Evolutionary conservation across 2,113 vertebrate genomes (phyloP).

Genomic region (Ammospiza nelsoni): DNA sequence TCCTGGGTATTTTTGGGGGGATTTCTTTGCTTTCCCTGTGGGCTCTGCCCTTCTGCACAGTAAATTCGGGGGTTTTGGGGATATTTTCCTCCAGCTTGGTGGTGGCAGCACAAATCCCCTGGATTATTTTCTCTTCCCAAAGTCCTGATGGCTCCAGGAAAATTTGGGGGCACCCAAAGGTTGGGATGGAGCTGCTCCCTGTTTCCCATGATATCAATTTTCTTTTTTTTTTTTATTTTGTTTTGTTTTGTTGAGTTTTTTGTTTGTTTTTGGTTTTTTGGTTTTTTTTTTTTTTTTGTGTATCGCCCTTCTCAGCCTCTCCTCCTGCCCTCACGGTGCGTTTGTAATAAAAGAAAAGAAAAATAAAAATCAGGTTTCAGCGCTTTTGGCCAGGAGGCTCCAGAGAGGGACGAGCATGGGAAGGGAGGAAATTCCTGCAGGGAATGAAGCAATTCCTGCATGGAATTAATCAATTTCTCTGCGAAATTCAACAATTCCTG

Average conservation of each 20-base stretch:
- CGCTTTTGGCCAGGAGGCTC: neutral
- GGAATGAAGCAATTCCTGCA: neutral
- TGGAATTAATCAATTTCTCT: neutral
- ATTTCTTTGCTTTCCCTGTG: neutral
- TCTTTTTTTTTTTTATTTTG: neutral
- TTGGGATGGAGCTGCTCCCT: neutral
- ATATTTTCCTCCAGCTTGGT: accelerated
- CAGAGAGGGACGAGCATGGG: neutral
- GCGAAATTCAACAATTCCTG: neutral
- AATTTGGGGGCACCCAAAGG: neutral
- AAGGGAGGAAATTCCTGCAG: neutral
- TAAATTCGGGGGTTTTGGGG: neutral
- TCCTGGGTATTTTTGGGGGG: accelerated
- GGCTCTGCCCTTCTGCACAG: neutral
- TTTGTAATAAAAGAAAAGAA: neutral
- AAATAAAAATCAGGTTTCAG: neutral
- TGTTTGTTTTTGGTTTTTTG: too few species aligned
- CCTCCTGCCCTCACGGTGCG: neutral
- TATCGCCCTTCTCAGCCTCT: neutral
- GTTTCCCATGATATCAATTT: neutral
- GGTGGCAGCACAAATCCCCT: neutral
- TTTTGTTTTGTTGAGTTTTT: neutral
- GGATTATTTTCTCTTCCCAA: neutral
- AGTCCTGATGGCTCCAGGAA: accelerated
- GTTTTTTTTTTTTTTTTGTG: neutral